Evolutionary conservation across 2,888 invertebrate genomes (phyloP).

Genomic region (Phortica okadai): DNA sequence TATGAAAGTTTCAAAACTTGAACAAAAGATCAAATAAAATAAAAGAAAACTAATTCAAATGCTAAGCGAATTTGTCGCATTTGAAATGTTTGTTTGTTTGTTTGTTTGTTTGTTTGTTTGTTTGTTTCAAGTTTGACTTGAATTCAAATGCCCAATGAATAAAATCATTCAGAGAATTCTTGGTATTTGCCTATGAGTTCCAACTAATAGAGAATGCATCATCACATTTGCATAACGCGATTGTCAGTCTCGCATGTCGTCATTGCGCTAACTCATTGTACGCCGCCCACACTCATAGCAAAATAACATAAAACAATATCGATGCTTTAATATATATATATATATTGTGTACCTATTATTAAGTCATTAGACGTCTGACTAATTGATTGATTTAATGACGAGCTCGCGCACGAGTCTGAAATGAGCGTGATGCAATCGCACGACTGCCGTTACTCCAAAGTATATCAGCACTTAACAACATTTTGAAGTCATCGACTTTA

Average conservation of each 20-base stretch:
- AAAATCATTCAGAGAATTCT: neutral
- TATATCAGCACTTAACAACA: neutral
- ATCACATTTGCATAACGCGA: neutral
- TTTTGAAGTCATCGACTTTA: neutral
- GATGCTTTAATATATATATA: neutral
- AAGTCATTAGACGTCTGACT: constrained; percentile 41
- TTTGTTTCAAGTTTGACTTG: neutral
- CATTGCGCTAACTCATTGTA: neutral
- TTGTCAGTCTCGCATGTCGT: neutral
- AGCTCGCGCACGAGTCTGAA: constrained; percentile 1
- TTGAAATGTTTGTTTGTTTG: neutral
- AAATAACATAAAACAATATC: neutral
- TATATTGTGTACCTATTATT: constrained; percentile 24
- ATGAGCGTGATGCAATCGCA: constrained; percentile 17
- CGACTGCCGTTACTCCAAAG: neutral
- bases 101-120: neutral
- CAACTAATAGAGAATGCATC: neutral
- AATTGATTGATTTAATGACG: constrained; percentile 28
- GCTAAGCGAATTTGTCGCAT: neutral
- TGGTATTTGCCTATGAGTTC: neutral
- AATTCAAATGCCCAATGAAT: neutral
- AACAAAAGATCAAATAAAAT: neutral
- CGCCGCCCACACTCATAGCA: neutral
- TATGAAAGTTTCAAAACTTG: neutral
- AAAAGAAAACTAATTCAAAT: neutral